A percentile compares a stretch with the other conserved stretches of the same genome.
Evolutionary conservation across 2,113 vertebrate genomes (phyloP).

Genomic region (Theristicus caerulescens): DNA sequence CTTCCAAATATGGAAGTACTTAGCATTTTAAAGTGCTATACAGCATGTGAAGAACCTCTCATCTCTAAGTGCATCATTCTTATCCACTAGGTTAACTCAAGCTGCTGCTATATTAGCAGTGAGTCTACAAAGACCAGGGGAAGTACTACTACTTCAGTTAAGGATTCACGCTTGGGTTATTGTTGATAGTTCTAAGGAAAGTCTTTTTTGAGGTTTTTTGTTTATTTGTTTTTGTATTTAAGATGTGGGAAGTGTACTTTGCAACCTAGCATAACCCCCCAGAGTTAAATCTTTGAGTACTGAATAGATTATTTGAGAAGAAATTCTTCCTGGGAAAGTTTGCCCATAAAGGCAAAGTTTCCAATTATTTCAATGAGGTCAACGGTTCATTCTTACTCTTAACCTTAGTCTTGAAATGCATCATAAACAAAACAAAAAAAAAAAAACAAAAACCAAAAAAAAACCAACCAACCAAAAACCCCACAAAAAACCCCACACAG

Average conservation of each 20-base stretch:
- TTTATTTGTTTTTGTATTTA: not conserved
- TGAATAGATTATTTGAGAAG: not conserved
- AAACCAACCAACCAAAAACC: too few relatives aligned
- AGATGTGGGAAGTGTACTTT: not conserved
- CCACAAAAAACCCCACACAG: too few relatives aligned
- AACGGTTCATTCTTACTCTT: not conserved
- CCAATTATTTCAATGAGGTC: not conserved
- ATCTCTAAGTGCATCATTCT: conserved; percentile 6
- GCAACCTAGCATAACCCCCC: not conserved
- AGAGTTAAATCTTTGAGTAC: not conserved
- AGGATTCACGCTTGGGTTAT: not conserved
- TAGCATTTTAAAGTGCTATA: conserved; percentile 23
- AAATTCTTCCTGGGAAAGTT: not conserved
- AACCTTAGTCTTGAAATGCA: not conserved
- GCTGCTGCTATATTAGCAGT: not conserved
- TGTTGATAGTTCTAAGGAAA: not conserved
- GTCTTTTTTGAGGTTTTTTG: rapidly evolving
- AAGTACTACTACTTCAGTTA: not conserved
- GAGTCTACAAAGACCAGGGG: not conserved
- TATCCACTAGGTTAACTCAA: not conserved
- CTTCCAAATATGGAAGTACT: conserved; percentile 1
- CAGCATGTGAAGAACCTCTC: conserved; percentile 33
- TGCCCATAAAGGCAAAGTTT: not conserved
- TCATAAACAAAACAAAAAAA: too few relatives aligned
- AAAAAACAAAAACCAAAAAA: not conserved